Evolutionary conservation across 2,888 invertebrate genomes (phyloP).

Genomic region (Lydus trimaculatus): DNA sequence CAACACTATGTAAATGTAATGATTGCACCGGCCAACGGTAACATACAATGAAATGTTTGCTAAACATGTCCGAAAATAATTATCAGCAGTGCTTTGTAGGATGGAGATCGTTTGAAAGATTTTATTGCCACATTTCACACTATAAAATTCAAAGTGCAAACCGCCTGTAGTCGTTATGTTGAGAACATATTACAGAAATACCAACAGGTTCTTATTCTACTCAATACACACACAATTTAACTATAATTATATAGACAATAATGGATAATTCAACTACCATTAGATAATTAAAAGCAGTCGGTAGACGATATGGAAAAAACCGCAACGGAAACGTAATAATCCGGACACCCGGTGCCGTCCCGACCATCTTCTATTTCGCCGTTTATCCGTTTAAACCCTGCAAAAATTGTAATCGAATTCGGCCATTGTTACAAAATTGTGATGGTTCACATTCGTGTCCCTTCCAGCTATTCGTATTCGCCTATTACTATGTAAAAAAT

Average conservation of each 20-base stretch:
- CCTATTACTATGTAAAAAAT: too few species aligned
- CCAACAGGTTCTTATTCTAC: background rate
- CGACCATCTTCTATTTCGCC: background rate
- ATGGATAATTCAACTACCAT: too few species aligned
- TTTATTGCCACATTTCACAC: background rate
- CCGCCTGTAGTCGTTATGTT: background rate
- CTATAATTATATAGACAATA: too few species aligned
- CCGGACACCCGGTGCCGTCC: background rate
- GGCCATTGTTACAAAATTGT: too few species aligned
- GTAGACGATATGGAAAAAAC: background rate
- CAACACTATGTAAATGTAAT: background rate
- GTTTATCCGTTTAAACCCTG: background rate
- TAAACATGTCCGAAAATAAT: conserved; percentile 2
- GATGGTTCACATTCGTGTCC: too few species aligned
- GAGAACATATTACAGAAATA: background rate
- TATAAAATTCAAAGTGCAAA: background rate
- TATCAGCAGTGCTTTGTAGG: background rate
- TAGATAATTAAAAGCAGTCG: background rate
- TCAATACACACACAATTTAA: too few species aligned
- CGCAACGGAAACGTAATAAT: background rate
- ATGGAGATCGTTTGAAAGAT: background rate
- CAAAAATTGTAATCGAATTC: background rate
- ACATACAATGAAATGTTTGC: background rate
- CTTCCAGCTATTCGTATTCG: too few species aligned
- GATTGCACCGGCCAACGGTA: background rate